Conservation (phyloP, 2,113 vertebrate species). For the Dasyornis broadbenti region DNA sequence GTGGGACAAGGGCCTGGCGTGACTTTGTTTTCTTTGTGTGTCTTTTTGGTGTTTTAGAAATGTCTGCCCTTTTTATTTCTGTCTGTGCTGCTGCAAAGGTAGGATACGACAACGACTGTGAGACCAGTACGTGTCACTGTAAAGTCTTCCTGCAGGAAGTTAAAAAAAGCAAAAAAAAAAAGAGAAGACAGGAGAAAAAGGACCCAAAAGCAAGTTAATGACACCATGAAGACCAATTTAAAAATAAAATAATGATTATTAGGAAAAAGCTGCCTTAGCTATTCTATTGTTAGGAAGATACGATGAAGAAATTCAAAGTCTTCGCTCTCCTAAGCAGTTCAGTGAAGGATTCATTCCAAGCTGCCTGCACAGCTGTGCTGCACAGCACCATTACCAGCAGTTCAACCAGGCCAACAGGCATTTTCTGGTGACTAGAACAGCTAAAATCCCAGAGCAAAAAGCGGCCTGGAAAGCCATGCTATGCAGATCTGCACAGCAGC, state of each 20-base stretch:
- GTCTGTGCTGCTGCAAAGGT: not conserved
- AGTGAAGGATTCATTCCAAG: not conserved
- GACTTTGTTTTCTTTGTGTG: not conserved
- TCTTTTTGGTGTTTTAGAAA: not conserved
- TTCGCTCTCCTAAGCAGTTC: not conserved
- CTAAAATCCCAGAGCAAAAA: not conserved
- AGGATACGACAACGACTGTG: not conserved
- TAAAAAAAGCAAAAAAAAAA: not conserved
- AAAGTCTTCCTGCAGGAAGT: not conserved
- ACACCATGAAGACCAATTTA: not conserved
- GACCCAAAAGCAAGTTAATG: not conserved
- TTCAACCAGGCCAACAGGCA: not conserved
- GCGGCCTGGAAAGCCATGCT: not conserved
- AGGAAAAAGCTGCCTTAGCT: not conserved
- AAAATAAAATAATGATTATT: not conserved
- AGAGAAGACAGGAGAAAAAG: not conserved
- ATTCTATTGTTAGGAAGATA: not conserved
- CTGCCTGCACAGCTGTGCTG: not conserved
- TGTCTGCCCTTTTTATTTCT: not conserved
- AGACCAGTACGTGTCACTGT: accelerated
- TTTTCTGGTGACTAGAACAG: not conserved
- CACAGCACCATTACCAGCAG: not conserved
- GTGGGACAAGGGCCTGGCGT: accelerated
- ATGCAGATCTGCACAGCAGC: not conserved
- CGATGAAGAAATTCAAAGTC: not conserved